Evolutionary conservation across 2,113 vertebrate genomes (phyloP), one percentile per base, ranked within the genome.

Genomic region (Morone saxatilis): DNA sequence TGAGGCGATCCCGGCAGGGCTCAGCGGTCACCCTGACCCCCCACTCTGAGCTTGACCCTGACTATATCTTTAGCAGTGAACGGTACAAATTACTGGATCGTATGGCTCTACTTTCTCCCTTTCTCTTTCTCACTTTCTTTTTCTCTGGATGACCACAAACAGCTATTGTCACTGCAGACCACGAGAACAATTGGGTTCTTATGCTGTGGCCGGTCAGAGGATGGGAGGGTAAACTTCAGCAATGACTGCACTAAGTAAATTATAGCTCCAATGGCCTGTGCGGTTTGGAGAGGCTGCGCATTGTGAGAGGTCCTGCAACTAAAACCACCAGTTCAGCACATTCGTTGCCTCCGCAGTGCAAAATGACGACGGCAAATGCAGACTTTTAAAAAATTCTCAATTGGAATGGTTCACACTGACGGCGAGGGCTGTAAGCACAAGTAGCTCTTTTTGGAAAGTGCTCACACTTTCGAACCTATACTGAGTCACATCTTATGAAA

Each of bases 151-250:
- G 89, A 92, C 92, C 92, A 94, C 95, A 94, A 93, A 89, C 92
- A 90, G 88, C 88, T 92, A 94, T 95, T 94, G 95, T 94, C 91
- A 85, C 74, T 76, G 78, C 89, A 73, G 88, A 90, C 88, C 91
- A 57, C 43, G 74, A 83, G 93, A 95, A 95, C 93, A 95, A 94
- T 94, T 88, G 92, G 89, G 88, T 94, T 93, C 90, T 92, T 94
- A 94, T 95, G 87, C 92, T 86, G 86, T 59, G 88, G 91, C 91
- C 59, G 87, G 90, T 89, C 93, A 89, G 85, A 86, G 89, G 90
- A 93, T 76, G 74, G 88, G 89, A 88, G 91, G 93, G 88, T 87
- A 92, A 94, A 93, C 92, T 94, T 92, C 88, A 83, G 86, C 91
- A 89, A 87, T 86, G 90, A 83, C 87, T 91, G 88, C 83, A 62